Evolutionary conservation across 2,797 vertebrate genomes (phyloP).

Genomic region (Vespertilio murinus): DNA sequence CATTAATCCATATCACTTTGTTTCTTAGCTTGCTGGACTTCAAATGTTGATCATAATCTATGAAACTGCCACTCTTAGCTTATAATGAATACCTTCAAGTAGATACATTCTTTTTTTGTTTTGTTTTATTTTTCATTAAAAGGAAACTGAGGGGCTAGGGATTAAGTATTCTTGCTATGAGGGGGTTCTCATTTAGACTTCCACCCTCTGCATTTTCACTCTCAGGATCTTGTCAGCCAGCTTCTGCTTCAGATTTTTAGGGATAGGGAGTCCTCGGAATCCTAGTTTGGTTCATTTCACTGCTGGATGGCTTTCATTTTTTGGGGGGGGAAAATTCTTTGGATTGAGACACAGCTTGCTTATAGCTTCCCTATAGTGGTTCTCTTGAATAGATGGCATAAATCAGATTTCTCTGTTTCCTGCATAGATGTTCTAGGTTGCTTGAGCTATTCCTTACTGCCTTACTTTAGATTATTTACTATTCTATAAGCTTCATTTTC

Average conservation of each 20-base stretch:
- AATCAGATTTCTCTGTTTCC: background rate
- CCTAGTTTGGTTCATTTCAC: background rate
- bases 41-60: background rate
- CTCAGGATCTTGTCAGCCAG: background rate
- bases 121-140: background rate
- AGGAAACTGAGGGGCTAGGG: background rate
- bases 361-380: background rate
- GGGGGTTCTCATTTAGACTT: background rate
- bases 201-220: background rate
- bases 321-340: background rate
- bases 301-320: background rate
- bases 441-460: background rate
- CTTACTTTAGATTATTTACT: constrained; percentile 6
- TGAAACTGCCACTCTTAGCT: background rate
- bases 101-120: background rate
- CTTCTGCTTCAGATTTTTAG: background rate
- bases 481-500: background rate
- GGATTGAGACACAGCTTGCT: background rate
- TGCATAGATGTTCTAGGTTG: background rate
- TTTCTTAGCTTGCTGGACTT: background rate
- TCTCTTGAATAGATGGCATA: background rate
- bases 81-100: background rate
- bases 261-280: background rate
- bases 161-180: background rate
- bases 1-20: background rate